Evolutionary conservation across 2,113 vertebrate species (phyloP).

Genomic region (Hystrix cristata): DNA sequence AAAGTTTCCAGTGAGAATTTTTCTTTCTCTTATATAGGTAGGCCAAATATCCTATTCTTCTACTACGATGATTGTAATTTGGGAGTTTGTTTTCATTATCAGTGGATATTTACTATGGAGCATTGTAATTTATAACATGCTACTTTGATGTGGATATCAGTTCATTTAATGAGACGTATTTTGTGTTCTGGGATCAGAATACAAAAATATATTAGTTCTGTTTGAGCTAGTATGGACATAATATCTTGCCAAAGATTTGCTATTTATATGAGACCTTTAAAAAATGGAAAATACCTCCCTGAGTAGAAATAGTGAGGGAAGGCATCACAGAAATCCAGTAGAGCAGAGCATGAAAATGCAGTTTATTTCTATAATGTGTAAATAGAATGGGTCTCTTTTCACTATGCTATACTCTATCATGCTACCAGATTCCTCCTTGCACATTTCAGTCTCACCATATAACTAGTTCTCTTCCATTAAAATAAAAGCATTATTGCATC

Average conservation of each 20-base stretch:
- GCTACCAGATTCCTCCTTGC: neutral
- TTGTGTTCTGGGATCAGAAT: neutral
- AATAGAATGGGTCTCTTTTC: neutral
- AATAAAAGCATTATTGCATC: neutral
- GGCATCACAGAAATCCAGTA: neutral
- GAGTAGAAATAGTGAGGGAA: neutral
- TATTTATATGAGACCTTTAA: neutral
- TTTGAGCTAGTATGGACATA: neutral
- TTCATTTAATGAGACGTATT: neutral
- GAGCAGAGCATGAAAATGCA: neutral
- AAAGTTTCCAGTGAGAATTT: neutral
- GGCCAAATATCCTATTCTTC: neutral
- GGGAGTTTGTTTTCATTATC: neutral
- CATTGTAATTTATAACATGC: neutral
- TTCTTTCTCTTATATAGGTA: neutral
- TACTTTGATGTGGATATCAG: neutral
- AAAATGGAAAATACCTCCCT: neutral
- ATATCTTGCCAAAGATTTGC: neutral
- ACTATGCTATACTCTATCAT: neutral
- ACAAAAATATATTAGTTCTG: neutral
- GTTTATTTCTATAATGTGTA: neutral
- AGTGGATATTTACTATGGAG: neutral
- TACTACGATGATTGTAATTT: neutral
- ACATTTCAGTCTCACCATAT: neutral
- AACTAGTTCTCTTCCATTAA: neutral